Evolutionary conservation across 2,113 vertebrate species (phyloP).

Genomic region (Bos taurus): DNA sequence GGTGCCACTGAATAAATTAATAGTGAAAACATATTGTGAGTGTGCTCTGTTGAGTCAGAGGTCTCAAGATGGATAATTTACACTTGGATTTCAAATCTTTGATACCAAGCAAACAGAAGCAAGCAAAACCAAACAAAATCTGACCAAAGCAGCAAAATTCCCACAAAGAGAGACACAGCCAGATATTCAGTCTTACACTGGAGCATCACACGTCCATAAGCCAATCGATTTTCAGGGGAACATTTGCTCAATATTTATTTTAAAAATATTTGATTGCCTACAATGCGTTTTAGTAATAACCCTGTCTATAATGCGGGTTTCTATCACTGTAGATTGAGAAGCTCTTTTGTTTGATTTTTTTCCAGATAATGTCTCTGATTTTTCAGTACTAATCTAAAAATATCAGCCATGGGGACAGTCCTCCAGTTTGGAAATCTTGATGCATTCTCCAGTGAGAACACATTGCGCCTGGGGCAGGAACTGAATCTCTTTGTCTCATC

Average conservation of each 20-base stretch:
- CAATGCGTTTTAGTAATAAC: background rate
- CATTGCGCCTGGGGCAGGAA: background rate
- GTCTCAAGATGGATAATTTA: background rate
- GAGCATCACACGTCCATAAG: background rate
- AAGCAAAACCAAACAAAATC: background rate
- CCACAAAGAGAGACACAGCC: background rate
- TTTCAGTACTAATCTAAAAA: conserved; percentile 65
- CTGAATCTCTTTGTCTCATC: background rate
- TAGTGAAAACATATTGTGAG: background rate
- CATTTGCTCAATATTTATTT: background rate
- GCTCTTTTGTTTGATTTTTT: background rate
- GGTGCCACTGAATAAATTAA: background rate
- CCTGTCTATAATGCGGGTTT: background rate
- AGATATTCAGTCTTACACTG: background rate
- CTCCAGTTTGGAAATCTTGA: conserved; percentile 49
- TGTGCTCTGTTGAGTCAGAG: background rate
- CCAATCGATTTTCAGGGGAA: background rate
- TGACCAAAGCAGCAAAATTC: background rate
- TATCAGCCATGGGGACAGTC: conserved; percentile 46
- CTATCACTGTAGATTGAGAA: background rate
- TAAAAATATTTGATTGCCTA: background rate
- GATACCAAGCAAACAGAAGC: background rate
- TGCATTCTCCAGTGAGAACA: background rate
- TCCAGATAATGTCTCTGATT: conserved; percentile 28
- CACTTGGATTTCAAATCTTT: background rate